Evolutionary conservation across 2,113 vertebrate species (phyloP).

Genomic region (Gambusia affinis): DNA sequence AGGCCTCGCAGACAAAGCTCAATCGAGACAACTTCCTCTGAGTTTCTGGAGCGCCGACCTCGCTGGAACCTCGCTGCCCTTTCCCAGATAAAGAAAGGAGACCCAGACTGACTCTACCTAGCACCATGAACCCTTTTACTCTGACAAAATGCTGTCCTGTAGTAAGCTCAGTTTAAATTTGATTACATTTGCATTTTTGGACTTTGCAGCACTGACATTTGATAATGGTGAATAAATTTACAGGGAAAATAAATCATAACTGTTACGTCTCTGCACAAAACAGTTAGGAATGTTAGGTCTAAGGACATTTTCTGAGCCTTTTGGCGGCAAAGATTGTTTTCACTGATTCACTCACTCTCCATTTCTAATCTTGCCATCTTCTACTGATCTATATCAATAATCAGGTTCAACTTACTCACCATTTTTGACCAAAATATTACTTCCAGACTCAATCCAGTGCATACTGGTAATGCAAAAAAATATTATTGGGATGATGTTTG

Average conservation of each 20-base stretch:
- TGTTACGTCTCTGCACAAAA: neutral
- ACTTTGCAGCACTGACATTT: neutral
- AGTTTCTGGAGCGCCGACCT: slow-evolving; percentile 29
- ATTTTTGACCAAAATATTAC: neutral
- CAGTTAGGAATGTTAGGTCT: neutral
- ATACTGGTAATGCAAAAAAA: neutral
- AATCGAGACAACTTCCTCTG: slow-evolving; percentile 71
- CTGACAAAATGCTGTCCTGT: neutral
- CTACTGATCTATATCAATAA: neutral
- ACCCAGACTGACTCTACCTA: slow-evolving; percentile 32
- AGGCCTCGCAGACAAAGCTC: slow-evolving; percentile 65
- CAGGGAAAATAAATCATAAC: neutral
- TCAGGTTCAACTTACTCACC: neutral
- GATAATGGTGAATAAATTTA: neutral
- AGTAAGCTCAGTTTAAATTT: neutral
- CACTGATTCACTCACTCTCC: neutral
- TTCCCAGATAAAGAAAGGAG: slow-evolving; percentile 41
- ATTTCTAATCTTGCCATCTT: neutral
- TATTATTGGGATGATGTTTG: too few relatives aligned
- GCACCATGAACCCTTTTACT: neutral
- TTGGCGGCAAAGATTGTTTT: neutral
- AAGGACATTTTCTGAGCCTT: neutral
- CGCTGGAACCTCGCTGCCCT: slow-evolving; percentile 22
- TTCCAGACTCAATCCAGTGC: neutral
- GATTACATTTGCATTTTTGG: neutral